Percentiles rank a stretch among this genome's conserved stretches.
Conservation (phyloP, 1,140 invertebrate species). For the Goniozus legneri region DNA sequence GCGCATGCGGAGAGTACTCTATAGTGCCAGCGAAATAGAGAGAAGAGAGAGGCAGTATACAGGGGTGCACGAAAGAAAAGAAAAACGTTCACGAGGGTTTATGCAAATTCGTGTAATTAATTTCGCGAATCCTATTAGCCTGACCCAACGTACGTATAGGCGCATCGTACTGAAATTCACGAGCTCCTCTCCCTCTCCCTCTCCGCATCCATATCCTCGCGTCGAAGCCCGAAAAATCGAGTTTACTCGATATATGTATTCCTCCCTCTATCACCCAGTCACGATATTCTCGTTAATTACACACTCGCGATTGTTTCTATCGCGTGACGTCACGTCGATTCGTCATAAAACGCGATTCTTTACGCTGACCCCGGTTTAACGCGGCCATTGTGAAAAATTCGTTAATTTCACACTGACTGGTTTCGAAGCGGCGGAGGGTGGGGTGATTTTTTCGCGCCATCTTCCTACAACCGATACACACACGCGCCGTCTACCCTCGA, state of each 20-base stretch:
- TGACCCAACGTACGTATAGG: conserved; percentile 24
- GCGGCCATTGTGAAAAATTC: conserved; percentile 37
- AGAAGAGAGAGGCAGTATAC: conserved; percentile 1
- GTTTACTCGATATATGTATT: too few species aligned
- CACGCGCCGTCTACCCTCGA: too few species aligned
- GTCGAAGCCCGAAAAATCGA: too few species aligned
- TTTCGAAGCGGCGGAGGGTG: conserved; percentile 5
- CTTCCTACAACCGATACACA: too few species aligned
- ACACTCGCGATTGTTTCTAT: too few species aligned
- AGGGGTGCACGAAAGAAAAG: conserved; percentile 17
- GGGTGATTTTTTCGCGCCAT: too few species aligned
- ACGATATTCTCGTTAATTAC: too few species aligned
- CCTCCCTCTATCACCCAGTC: too few species aligned
- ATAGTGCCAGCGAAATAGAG: conserved; percentile 4
- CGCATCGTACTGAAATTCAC: conserved; percentile 20
- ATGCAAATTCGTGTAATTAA: conserved; percentile 46
- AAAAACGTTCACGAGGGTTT: conserved; percentile 38
- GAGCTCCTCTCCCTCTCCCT: neutral
- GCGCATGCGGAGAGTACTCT: neutral
- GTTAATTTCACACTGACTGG: conserved; percentile 42
- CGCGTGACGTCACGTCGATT: conserved; percentile 21
- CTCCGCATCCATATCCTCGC: neutral
- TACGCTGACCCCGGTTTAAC: conserved; percentile 31
- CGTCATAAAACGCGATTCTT: conserved; percentile 31
- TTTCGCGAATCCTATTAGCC: conserved; percentile 43